Evolutionary conservation across 1,140 invertebrate genomes (phyloP), one percentile per base, ranked within the genome.

Genomic region (Dinothrombium tinctorium): DNA sequence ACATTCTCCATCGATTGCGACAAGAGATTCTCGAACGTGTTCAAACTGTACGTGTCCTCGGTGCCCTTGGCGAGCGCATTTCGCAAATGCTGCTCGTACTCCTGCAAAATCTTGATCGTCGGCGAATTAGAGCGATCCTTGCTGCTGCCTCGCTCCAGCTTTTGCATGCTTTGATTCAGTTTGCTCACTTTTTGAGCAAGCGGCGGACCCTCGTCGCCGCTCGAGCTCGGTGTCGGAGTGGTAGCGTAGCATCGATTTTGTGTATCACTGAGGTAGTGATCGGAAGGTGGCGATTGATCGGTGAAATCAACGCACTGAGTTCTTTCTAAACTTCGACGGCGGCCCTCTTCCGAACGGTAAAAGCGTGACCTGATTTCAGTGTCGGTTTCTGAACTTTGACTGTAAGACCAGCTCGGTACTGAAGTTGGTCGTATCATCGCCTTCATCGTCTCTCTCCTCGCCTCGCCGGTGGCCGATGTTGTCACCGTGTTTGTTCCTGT

Each of bases 1-100:
- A 89, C 67, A 63, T 89, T 86, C 61, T 90, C 83, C 80, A 86
- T 86, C 61, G 79, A 84, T 59, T 87, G 81, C 37, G 79, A 79
- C 21, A 89, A 65, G 26, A 90, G 63, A 33, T 81, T 80, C 62
- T 89, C 82, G 54, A 89, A 89, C 1, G 82, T 87, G 54, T 89
- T 81, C 44, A 89, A 60, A 56, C 80, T 84, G 58, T 86, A 87
- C 53, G 79, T 86, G 60, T 87, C 82, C 54, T 87, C 83, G 76
- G 86, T 82, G 46, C 82, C 84, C 56, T 87, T 83, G 50, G 81
- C 84, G 44, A 90, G 64, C 2, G 83, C 84, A 57, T 90, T 90
- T 36, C 84, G 63, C 31, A 90, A 66, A 60, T 89, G 81, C 73
- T 87, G 82, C 64, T 92, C 86, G 59, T 92, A 89, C 62, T 52